Base-by-base conservation (phyloP, 2,797 vertebrate genomes). In the Pterois miles region DNA sequence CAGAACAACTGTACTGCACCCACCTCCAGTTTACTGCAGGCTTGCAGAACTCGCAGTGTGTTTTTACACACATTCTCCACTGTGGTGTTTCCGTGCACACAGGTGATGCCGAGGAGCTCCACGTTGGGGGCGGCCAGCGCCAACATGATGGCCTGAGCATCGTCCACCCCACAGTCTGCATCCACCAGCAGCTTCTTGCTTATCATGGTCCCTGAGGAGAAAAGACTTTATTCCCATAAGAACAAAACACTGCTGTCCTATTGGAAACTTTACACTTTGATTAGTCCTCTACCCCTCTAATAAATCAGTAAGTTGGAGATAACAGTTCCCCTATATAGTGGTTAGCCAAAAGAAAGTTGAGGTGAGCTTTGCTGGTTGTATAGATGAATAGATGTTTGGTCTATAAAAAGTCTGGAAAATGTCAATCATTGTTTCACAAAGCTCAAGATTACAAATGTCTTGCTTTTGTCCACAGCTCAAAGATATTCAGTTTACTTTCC, bases 31-130 rank as follows among this genome's bases (percentile, higher is more conserved):
- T 50, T 89, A 0, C 84, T 52, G 69, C 95, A 96, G 27, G 69
- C 86, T 34, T 95, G 86, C 38, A 96, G 89, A 20, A 96, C 90
- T 0, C 95, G 91, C 57, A 96, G 90, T 2, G 84, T 74, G 70
- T 96, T 96, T 78, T 85, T 95, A 71, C 94, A 96, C 74, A 96
- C 95, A 0, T 96, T 96, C 25, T 96, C 94, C 69, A 96, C 68
- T 0, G 64, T 18, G 22, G 94, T 94, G 90, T 96, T 96, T 36
- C 96, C 95, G 0, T 93, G 87, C 65, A 94, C 93, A 16, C 95
- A 96, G 27, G 94, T 95, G 85, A 96, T 74, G n/a, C 92, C 95
- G 71, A 96, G 84, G 13, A 96, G 57, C 79, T 93, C 34, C 65
- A 94, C 93, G 1, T 65, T 67, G 0, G 94, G 93, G 34, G 70